Percentiles rank a stretch among this genome's conserved stretches.
These are phyloP conservation scores for Alethe diademata DNA, from an alignment of 2,113 vertebrate genomes.

Conservation along the genomic window DNA sequence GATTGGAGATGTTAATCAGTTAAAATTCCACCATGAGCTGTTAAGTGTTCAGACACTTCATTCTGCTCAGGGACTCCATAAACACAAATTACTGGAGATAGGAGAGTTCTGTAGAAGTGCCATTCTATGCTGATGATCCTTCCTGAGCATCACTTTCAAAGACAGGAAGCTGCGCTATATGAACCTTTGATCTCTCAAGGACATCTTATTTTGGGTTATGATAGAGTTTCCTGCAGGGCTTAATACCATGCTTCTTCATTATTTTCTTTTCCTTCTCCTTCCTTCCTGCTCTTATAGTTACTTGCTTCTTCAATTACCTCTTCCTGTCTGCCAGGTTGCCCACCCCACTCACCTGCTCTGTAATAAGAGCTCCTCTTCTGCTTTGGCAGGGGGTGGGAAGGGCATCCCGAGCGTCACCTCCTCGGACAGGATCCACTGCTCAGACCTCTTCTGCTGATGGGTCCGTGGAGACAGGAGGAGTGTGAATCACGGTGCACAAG, in stretches of 20 bases:
- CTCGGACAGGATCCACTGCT: neutral
- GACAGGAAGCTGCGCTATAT: neutral
- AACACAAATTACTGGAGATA: neutral
- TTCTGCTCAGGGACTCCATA: neutral
- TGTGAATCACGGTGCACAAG: neutral
- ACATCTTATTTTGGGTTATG: neutral
- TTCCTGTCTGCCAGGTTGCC: neutral
- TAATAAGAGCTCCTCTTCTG: conserved; percentile 68
- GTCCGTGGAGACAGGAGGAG: neutral
- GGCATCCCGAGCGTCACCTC: neutral
- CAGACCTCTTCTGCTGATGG: neutral
- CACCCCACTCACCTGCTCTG: conserved; percentile 53
- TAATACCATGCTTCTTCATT: neutral
- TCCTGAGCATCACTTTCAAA: neutral
- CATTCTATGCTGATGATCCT: neutral
- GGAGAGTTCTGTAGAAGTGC: neutral
- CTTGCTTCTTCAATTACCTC: neutral
- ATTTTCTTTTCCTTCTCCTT: neutral
- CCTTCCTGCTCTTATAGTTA: neutral
- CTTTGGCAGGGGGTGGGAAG: conserved; percentile 38
- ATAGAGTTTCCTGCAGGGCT: neutral
- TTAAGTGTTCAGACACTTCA: neutral
- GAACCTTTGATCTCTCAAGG: neutral
- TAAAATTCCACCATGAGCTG: neutral
- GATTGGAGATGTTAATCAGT: neutral